These are phyloP conservation scores for Rhimphoctona megacephalus DNA, from an alignment of 2,888 invertebrate genomes.

Conservation along the genomic window DNA sequence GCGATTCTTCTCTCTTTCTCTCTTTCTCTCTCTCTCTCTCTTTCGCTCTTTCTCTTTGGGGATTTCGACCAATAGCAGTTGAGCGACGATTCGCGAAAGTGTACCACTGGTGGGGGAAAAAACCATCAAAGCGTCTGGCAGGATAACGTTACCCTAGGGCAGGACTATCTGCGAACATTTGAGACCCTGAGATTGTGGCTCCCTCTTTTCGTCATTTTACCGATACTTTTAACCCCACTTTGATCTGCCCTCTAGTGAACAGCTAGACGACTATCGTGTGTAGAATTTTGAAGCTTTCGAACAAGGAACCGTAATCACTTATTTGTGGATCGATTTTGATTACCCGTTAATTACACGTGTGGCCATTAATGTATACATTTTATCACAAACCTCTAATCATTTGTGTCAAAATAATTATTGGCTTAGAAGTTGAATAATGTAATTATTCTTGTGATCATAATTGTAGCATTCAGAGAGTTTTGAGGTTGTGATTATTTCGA, in stretches of 20 bases:
- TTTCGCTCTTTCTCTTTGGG: conserved; percentile 26
- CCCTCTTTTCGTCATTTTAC: conserved; percentile 29
- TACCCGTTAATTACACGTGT: not conserved
- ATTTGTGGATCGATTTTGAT: not conserved
- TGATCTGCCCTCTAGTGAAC: not conserved
- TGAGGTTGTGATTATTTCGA: not conserved
- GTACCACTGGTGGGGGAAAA: conserved; percentile 44
- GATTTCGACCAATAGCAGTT: conserved; percentile 59
- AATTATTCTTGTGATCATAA: not conserved
- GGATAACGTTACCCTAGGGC: conserved; percentile 83
- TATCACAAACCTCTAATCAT: not conserved
- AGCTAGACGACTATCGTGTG: not conserved
- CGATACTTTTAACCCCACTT: not conserved
- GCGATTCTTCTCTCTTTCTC: conserved; percentile 6
- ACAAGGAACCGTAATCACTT: not conserved
- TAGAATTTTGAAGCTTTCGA: not conserved
- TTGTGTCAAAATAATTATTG: not conserved
- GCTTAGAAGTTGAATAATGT: not conserved
- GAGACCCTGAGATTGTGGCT: conserved; percentile 35
- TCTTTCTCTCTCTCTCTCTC: not conserved
- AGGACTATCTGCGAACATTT: conserved; percentile 73
- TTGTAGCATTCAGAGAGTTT: not conserved
- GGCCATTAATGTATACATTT: not conserved
- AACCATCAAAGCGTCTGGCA: conserved; percentile 71
- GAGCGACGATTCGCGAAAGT: conserved; percentile 65